Percentiles rank a stretch among this genome's conserved stretches.
These are phyloP conservation scores for Leptodactylus fuscus DNA, from an alignment of 2,113 vertebrate species.

Conservation along the genomic window DNA sequence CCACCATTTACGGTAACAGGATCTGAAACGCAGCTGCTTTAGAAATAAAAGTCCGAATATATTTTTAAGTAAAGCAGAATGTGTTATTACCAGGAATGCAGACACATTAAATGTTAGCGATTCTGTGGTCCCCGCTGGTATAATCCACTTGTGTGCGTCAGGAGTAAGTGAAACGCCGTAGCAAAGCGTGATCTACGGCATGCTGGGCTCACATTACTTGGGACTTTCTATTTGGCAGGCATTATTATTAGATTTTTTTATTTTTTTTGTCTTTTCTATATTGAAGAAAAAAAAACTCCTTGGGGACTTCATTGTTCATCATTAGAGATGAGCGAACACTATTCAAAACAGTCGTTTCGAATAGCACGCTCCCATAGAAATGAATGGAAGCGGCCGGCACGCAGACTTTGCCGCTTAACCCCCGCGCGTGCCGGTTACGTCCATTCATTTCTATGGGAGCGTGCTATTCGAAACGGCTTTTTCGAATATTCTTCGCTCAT, in stretches of 20 bases:
- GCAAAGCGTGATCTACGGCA: neutral
- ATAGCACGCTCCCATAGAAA: no score
- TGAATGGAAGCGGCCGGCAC: no score
- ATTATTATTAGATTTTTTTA: neutral
- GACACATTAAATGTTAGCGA: constrained; percentile 22
- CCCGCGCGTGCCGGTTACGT: no score
- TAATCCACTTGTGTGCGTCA: neutral
- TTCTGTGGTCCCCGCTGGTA: constrained; percentile 4
- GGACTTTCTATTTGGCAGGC: neutral
- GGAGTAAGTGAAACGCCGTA: neutral
- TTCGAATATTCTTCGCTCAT: no score
- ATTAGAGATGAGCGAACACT: no score
- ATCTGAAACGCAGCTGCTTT: constrained; percentile 29
- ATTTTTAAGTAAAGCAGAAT: neutral
- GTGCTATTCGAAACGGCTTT: no score
- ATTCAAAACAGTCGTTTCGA: no score
- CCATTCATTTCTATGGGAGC: no score
- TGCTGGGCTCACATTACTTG: neutral
- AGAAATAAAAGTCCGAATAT: constrained; percentile 2
- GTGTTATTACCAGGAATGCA: neutral
- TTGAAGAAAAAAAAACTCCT: neutral
- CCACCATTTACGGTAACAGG: constrained; percentile 24
- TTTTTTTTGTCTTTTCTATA: neutral
- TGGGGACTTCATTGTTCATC: no score
- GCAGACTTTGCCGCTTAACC: no score